A percentile compares a stretch with the other conserved stretches of the same genome.
phyloP scores from a whole-genome alignment of 2,113 vertebrate species.

The Marmota flaviventris region DNA sequence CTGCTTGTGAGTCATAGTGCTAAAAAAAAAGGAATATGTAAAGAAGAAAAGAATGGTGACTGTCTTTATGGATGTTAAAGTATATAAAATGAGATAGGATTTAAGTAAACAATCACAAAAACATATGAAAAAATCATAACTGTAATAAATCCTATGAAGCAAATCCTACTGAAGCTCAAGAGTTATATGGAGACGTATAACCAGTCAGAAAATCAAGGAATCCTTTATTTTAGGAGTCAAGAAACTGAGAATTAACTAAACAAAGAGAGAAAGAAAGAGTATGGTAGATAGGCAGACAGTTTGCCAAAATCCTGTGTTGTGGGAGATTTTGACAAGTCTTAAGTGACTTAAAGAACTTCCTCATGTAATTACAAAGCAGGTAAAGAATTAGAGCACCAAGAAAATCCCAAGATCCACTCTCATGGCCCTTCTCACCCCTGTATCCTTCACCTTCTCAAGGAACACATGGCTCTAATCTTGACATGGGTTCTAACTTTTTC shows the following conservation, averaged over 20 bases:
- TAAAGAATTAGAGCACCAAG: background rate
- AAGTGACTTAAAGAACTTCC: background rate
- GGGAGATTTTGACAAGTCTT: background rate
- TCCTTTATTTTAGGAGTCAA: background rate
- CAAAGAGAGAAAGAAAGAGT: background rate
- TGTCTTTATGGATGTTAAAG: background rate
- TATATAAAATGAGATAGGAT: background rate
- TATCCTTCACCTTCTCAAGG: no score
- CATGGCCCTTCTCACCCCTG: background rate
- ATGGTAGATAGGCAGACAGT: rapidly evolving
- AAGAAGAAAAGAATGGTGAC: background rate
- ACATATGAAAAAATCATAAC: background rate
- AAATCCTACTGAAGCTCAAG: background rate
- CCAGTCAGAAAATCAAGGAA: background rate
- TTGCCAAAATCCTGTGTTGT: background rate
- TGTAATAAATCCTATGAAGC: background rate
- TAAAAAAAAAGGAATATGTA: background rate
- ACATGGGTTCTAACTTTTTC: background rate
- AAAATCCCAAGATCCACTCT: background rate
- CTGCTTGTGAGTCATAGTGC: background rate
- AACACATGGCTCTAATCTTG: background rate
- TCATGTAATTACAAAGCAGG: no score
- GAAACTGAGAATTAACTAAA: background rate
- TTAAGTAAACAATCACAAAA: background rate
- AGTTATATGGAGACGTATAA: background rate